Conservation (phyloP, 2,113 vertebrate species). For the Pedionomus torquatus region DNA sequence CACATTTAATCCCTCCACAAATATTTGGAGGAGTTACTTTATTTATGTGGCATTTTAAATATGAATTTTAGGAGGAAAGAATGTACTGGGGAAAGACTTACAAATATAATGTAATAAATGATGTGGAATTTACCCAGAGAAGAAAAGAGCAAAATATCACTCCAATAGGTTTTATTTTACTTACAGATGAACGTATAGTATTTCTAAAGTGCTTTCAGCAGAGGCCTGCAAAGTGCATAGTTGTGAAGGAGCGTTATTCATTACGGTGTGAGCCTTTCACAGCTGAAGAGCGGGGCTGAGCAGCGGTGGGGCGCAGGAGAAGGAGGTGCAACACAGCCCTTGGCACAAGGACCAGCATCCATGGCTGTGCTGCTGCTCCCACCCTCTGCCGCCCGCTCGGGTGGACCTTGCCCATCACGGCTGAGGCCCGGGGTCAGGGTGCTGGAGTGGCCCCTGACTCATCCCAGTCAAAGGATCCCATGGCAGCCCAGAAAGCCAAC, state of each 20-base stretch:
- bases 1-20: constrained; percentile 43
- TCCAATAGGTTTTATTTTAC: constrained; percentile 41
- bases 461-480: accelerated
- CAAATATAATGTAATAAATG: constrained; percentile 53
- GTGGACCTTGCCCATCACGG: accelerated
- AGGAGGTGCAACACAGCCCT: neutral
- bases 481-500: no score
- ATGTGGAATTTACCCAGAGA: constrained; percentile 66
- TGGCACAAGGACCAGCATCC: accelerated
- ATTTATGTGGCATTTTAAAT: constrained; percentile 63
- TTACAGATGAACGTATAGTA: constrained; percentile 56
- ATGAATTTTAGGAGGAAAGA: constrained; percentile 37
- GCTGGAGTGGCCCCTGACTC: neutral
- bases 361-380: accelerated
- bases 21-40: constrained; percentile 60
- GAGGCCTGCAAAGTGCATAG: constrained; percentile 32
- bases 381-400: accelerated
- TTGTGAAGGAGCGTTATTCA: neutral
- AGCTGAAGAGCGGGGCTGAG: neutral
- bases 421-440: neutral
- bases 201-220: constrained; percentile 46
- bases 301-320: neutral
- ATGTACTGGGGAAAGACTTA: constrained; percentile 1
- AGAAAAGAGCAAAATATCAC: constrained; percentile 62
- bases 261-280: neutral